These are phyloP conservation scores for Microcebus griseorufus DNA, from an alignment of 2,113 vertebrate genomes.

Conservation along the genomic window DNA sequence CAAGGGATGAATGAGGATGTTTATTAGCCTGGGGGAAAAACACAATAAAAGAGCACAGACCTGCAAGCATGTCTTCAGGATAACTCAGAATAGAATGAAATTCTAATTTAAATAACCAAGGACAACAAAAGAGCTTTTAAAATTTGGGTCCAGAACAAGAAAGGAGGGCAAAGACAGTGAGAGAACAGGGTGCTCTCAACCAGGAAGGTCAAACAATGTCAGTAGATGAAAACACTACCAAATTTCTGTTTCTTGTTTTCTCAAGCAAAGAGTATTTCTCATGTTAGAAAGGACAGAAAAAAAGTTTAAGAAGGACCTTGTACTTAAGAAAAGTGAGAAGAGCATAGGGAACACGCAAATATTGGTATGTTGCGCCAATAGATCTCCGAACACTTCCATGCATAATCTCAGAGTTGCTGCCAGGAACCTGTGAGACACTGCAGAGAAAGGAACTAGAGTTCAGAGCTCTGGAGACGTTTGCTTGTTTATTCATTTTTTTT, in stretches of 20 bases:
- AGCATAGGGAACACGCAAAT: neutral
- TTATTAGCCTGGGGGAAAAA: neutral
- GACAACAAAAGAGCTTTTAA: neutral
- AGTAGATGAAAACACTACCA: neutral
- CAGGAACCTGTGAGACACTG: neutral
- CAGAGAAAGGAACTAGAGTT: neutral
- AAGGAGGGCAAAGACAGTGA: neutral
- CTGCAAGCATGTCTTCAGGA: accelerated
- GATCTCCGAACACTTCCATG: neutral
- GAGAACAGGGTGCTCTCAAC: accelerated
- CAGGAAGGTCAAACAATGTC: accelerated
- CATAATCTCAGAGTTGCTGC: neutral
- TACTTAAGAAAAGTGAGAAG: neutral
- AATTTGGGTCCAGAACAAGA: neutral
- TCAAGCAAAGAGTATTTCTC: neutral
- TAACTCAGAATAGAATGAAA: neutral
- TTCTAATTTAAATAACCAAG: neutral
- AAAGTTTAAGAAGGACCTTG: neutral
- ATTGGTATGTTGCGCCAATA: neutral
- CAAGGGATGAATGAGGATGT: neutral
- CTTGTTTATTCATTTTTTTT: neutral
- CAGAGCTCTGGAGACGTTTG: too few species aligned
- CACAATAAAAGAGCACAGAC: neutral
- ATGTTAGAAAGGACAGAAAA: neutral
- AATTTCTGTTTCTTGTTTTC: neutral